Conservation (phyloP, 2,113 vertebrate genomes). For the Calyptommatus sinebrachiatus region DNA sequence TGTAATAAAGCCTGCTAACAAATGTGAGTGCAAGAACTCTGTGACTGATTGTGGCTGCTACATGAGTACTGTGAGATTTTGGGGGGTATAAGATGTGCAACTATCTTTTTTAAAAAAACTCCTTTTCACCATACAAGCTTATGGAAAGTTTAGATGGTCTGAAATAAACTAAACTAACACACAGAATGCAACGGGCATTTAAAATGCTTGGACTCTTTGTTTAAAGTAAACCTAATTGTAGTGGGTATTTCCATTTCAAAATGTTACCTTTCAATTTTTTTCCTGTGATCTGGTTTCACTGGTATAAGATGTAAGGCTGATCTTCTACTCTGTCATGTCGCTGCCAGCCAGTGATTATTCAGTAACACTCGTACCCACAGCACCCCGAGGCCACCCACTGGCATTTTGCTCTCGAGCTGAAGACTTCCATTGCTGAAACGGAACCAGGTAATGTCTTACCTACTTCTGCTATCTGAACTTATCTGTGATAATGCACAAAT, state of each 20-base stretch:
- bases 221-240: slow-evolving; percentile 7
- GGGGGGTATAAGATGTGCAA: neutral
- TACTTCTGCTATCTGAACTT: slow-evolving; percentile 61
- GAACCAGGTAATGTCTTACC: slow-evolving; percentile 71
- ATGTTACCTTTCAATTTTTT: slow-evolving; percentile 66
- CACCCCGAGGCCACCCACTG: slow-evolving; percentile 63
- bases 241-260: slow-evolving; percentile 23
- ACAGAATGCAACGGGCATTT: neutral
- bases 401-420: slow-evolving; percentile 56
- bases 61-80: neutral
- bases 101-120: too few species aligned
- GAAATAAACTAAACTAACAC: neutral
- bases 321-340: slow-evolving; percentile 70
- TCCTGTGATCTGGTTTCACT: slow-evolving; percentile 65
- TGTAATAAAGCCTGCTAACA: neutral
- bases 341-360: slow-evolving; percentile 69
- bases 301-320: slow-evolving; percentile 64
- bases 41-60: neutral
- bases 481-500: slow-evolving; percentile 44
- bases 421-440: slow-evolving; percentile 72
- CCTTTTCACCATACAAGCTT: neutral
- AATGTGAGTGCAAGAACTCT: neutral
- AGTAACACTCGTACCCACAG: slow-evolving; percentile 66
- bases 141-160: neutral
- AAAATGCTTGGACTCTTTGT: slow-evolving; percentile 3